phyloP scores from a whole-genome alignment of 2,113 vertebrate genomes.

The Bambusicola thoracicus region DNA sequence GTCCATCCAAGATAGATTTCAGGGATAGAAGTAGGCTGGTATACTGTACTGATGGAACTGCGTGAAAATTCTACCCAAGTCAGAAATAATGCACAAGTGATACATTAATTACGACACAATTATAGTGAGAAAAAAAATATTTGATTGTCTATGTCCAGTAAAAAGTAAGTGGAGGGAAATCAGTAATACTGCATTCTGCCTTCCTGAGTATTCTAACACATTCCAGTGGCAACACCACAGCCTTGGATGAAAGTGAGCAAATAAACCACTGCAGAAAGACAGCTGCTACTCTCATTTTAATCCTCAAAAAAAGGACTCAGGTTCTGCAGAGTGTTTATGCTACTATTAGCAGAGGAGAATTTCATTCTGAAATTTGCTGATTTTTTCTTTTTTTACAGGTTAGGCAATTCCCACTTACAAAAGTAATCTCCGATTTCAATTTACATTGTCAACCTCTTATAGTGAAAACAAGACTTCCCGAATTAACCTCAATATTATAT shows the following conservation, averaged over 20 bases:
- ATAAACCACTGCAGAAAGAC: background rate
- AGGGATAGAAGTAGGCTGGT: background rate
- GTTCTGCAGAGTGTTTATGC: background rate
- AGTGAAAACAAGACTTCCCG: background rate
- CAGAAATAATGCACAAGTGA: background rate
- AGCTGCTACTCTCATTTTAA: background rate
- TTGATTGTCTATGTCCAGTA: background rate
- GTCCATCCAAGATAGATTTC: background rate
- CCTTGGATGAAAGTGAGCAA: background rate
- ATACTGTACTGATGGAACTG: background rate
- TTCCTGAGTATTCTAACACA: background rate
- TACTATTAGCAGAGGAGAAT: background rate
- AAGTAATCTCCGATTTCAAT: background rate
- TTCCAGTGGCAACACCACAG: background rate
- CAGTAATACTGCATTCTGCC: accelerated
- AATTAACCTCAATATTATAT: background rate
- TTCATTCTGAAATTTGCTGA: background rate
- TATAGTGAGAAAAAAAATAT: background rate
- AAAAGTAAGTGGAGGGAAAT: background rate
- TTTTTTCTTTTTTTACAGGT: background rate
- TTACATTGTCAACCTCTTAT: background rate
- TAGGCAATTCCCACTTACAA: background rate
- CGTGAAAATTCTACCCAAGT: background rate
- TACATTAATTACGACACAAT: background rate
- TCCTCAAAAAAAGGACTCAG: background rate